These are phyloP conservation scores for Anthopleura xanthogrammica DNA, from an alignment of 92 coral and sea anemone genomes.

Conservation along the genomic window DNA sequence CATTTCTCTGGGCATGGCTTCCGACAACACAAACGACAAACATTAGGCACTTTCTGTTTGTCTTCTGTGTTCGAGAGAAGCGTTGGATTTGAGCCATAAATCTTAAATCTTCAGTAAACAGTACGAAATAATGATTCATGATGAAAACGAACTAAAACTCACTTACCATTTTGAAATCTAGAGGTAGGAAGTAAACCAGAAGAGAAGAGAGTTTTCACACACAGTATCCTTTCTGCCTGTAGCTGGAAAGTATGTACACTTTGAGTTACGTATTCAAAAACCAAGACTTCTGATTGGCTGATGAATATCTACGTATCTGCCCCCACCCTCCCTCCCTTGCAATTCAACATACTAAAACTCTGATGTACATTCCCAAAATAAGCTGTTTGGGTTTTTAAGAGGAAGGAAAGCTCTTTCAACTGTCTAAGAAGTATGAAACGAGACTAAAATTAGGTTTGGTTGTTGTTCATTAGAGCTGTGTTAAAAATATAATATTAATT, in stretches of 20 bases:
- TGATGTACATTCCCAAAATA: not conserved
- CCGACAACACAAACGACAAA: not conserved
- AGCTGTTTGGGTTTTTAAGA: not conserved
- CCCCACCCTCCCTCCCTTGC: not conserved
- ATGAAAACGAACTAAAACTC: not conserved
- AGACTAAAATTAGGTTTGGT: not conserved
- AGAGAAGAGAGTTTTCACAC: constrained; percentile 15
- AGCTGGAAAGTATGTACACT: constrained; percentile 8
- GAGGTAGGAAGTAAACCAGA: constrained; percentile 6
- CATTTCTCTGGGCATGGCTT: not conserved
- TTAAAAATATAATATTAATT: not conserved
- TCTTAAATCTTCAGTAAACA: not conserved
- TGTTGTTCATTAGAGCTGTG: not conserved
- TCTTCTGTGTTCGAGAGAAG: not conserved
- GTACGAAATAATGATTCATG: not conserved
- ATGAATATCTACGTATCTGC: not conserved
- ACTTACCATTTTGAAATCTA: constrained; percentile 30
- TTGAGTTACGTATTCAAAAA: constrained; percentile 9
- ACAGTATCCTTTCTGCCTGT: constrained; percentile 15
- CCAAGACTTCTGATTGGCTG: constrained; percentile 26
- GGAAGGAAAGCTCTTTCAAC: not conserved
- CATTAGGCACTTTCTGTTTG: not conserved
- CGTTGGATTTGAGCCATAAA: not conserved
- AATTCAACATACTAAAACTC: not conserved
- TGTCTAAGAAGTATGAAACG: not conserved